phyloP scores from a whole-genome alignment of 1,140 invertebrate species.

The Meloidogyne chitwoodi region DNA sequence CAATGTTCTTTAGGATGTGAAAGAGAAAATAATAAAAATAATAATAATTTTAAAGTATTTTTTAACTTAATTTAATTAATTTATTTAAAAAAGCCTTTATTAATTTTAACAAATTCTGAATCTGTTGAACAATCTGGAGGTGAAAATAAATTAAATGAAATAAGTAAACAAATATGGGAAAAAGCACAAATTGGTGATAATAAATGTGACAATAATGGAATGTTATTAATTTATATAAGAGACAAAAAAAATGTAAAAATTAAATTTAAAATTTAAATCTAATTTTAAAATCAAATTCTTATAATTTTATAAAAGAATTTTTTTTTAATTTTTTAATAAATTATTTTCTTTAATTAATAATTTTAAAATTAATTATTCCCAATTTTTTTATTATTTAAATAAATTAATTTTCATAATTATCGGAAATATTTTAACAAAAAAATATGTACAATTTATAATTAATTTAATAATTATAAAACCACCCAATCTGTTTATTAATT shows the following conservation, averaged over 20 bases:
- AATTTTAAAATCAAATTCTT: no score
- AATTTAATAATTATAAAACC: no score
- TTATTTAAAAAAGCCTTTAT: neutral
- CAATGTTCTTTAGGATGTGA: neutral
- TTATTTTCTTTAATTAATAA: no score
- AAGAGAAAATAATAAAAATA: neutral
- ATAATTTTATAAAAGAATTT: no score
- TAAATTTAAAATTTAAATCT: neutral
- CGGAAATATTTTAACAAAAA: no score
- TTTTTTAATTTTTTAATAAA: no score
- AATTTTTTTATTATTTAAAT: no score
- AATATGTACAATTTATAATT: no score
- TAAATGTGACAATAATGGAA: conserved; percentile 28
- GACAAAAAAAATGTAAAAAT: conserved; percentile 28
- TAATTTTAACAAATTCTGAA: conserved; percentile 26
- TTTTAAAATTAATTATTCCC: no score
- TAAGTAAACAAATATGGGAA: conserved; percentile 23
- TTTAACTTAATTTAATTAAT: neutral
- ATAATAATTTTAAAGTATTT: neutral
- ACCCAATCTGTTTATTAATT: neutral
- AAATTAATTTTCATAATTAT: no score
- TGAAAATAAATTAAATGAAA: conserved; percentile 3
- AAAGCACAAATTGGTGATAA: conserved; percentile 2
- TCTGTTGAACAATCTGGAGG: conserved; percentile 23
- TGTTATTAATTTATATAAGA: conserved; percentile 20